A percentile compares a stretch with the other conserved stretches of the same genome.
These are phyloP conservation scores for Regulus satrapa DNA, from an alignment of 2,113 vertebrate species.

Conservation along the genomic window DNA sequence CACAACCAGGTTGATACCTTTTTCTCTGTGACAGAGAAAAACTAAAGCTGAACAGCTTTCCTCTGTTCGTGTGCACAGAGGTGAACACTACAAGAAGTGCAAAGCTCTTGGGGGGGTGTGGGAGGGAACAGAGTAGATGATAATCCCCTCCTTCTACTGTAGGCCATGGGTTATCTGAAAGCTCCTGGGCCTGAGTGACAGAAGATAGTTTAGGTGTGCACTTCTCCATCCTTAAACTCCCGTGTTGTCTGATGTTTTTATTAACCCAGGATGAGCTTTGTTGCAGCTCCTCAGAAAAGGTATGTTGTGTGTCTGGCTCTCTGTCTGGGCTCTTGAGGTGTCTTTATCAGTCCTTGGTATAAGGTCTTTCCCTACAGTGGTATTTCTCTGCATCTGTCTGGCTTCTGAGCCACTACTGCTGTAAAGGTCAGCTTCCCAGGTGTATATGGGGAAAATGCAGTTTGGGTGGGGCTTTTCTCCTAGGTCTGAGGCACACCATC, in stretches of 20 bases:
- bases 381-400: neutral
- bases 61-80: neutral
- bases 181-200: neutral
- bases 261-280: neutral
- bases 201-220: neutral
- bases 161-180: neutral
- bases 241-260: neutral
- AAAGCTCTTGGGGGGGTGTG: neutral
- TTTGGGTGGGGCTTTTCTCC: neutral
- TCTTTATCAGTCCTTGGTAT: neutral
- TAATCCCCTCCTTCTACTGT: neutral
- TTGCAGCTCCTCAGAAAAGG: neutral
- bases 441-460: neutral
- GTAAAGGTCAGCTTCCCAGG: neutral
- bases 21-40: neutral
- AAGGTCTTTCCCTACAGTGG: constrained; percentile 9
- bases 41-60: neutral
- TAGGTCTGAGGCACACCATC: neutral
- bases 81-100: neutral
- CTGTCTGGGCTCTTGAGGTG: constrained; percentile 45
- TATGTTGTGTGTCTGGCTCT: neutral
- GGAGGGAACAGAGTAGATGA: neutral
- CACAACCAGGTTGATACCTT: neutral
- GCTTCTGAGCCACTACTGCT: constrained; percentile 31
- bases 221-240: neutral